Base-by-base conservation (phyloP, 2,113 vertebrate genomes). In the Pachyramphus minor region DNA sequence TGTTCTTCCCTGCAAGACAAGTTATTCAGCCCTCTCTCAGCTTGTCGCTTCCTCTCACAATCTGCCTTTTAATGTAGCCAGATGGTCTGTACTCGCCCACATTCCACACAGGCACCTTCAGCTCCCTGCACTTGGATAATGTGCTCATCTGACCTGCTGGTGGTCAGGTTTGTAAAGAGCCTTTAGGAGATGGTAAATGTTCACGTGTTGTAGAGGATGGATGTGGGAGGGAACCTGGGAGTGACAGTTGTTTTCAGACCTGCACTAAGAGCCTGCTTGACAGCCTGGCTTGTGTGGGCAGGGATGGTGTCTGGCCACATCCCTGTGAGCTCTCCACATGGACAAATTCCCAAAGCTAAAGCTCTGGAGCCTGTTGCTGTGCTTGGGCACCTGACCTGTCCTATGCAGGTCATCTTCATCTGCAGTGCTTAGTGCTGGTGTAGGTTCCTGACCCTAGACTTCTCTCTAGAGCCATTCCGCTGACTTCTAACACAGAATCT, bases 61-160 rank as follows among this genome's bases (percentile, higher is more conserved):
- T 94, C 92, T 93, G 95, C 82, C 72, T 93, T 44, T 67, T 31
- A 45, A 25, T 49, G 87, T 79, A 91, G 90, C 85, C 95, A 97
- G 93, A 91, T 97, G 95, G 95, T 95, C 92, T 64, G 88, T 41
- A 35, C 75, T 94, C 41, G 10, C 96, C 95, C 88, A 94, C 90
- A 1, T 83, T 80, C n/a, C 56, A 17, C 0, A 0, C 35, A 77
- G 87, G 73, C 82, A 96, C 87, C 83, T 84, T 47, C 93, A 90
- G 83, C 79, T 93, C 68, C 55, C 60, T 21, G 47, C 0, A 0
- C 68, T 69, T n/a, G 56, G 84, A 47, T 81, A 62, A 73, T 0
- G 6, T 0, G 16, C 87, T 87, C 5, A 4, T 23, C 62, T 66
- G 89, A 87, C 94, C 83, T 14, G 55, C 75, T 55, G 72, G 50